A percentile compares a stretch with the other conserved stretches of the same genome.
Conservation (phyloP, 2,797 vertebrate species). For the Pseudochromis fuscus region DNA sequence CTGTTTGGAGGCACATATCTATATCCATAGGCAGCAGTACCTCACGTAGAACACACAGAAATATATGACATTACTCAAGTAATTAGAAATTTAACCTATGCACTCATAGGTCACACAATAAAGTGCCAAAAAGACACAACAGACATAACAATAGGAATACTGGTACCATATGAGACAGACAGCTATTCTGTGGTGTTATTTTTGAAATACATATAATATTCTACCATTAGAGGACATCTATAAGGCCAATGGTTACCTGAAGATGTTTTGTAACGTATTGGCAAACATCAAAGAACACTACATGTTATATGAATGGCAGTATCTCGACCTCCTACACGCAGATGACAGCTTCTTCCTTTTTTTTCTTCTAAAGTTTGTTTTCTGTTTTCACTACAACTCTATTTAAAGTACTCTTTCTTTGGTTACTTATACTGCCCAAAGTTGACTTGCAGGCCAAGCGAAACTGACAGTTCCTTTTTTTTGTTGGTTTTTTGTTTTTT, state of each 20-base stretch:
- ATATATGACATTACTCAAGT: constrained; percentile 96
- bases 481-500: constrained; percentile 19
- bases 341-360: constrained; percentile 71
- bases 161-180: constrained; percentile 87
- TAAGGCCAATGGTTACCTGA: constrained; percentile 98
- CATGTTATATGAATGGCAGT: constrained; percentile 85
- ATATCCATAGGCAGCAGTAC: constrained; percentile 96
- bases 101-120: constrained; percentile 91
- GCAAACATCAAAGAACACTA: constrained; percentile 89
- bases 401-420: constrained; percentile 84
- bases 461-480: constrained; percentile 51
- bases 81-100: constrained; percentile 96
- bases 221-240: constrained; percentile 90
- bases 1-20: constrained; percentile 94
- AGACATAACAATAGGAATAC: constrained; percentile 86
- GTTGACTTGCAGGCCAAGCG: constrained; percentile 81
- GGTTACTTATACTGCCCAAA: constrained; percentile 86
- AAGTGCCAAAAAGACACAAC: constrained; percentile 95
- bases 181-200: constrained; percentile 83
- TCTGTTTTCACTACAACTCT: constrained; percentile 72
- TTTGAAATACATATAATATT: constrained; percentile 85
- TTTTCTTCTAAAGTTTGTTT: constrained; percentile 75
- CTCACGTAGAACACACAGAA: constrained; percentile 91
- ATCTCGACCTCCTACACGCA: constrained; percentile 84
- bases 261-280: constrained; percentile 90